phyloP scores from a whole-genome alignment of 1,140 invertebrate species.

The Mercenaria mercenaria region DNA sequence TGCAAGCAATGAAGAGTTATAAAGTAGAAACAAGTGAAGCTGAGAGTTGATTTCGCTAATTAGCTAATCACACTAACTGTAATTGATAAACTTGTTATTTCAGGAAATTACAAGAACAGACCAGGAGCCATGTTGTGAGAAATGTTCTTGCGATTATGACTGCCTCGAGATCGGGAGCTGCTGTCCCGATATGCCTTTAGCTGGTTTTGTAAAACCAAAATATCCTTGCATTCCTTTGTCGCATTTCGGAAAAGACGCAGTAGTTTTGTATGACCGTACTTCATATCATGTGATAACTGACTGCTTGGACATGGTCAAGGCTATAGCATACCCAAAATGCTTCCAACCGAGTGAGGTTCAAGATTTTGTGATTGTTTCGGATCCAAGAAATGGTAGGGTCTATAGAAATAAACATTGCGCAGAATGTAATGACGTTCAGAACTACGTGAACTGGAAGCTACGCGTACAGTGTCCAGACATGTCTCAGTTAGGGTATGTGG shows the following conservation, averaged over 20 bases:
- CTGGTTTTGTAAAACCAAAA: neutral
- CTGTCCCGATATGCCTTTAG: neutral
- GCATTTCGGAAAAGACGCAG: neutral
- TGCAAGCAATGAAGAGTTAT: too few species aligned
- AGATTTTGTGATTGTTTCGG: neutral
- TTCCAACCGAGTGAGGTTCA: neutral
- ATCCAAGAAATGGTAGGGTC: neutral
- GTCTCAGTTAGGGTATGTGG: neutral
- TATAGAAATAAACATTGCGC: slow-evolving; percentile 5
- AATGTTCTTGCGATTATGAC: neutral
- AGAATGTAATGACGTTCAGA: neutral
- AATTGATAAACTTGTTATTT: too few species aligned
- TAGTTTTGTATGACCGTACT: neutral
- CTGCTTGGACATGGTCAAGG: neutral
- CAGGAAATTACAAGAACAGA: neutral
- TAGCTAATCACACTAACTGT: too few species aligned
- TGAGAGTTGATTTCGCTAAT: too few species aligned
- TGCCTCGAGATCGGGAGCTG: neutral
- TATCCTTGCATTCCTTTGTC: neutral
- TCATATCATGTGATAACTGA: neutral
- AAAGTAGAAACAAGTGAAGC: too few species aligned
- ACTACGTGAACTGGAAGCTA: neutral
- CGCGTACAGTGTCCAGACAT: neutral
- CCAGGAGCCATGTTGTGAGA: neutral
- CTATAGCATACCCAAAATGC: neutral